These are phyloP conservation scores for Tetragonisca angustula DNA, from an alignment of 2,888 invertebrate genomes.

Conservation along the genomic window DNA sequence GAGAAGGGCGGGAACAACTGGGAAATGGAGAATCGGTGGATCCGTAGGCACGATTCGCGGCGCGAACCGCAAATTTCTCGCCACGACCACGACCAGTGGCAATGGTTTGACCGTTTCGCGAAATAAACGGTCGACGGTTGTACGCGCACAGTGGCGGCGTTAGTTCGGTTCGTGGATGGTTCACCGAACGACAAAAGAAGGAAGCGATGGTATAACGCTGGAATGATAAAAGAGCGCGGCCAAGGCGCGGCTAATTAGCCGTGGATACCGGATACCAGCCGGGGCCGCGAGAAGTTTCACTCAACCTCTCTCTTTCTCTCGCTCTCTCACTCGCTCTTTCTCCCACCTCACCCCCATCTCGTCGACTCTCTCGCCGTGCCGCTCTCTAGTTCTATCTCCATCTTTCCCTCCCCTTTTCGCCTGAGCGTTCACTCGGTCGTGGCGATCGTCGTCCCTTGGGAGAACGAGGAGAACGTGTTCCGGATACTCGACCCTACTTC, in stretches of 20 bases:
- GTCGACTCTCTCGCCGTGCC: not conserved
- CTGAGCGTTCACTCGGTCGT: slow-evolving; percentile 59
- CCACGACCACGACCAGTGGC: slow-evolving; percentile 2
- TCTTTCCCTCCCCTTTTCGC: slow-evolving; percentile 34
- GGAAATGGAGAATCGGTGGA: slow-evolving; percentile 16
- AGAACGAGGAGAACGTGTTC: slow-evolving; percentile 66
- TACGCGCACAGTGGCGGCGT: not conserved
- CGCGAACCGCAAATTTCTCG: slow-evolving; percentile 45
- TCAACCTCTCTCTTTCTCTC: slow-evolving; percentile 45
- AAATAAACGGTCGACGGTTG: not conserved
- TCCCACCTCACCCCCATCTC: not conserved
- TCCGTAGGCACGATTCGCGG: not conserved
- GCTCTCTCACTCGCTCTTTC: not conserved
- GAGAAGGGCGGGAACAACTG: too few species aligned
- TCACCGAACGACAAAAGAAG: slow-evolving; percentile 49
- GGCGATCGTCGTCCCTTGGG: slow-evolving; percentile 62
- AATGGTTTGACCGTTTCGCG: slow-evolving; percentile 31
- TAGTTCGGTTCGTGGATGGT: not conserved
- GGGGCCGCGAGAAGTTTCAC: slow-evolving; percentile 68
- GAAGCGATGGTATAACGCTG: slow-evolving; percentile 55
- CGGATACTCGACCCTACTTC: slow-evolving; percentile 65
- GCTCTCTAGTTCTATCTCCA: not conserved
- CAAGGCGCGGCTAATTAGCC: slow-evolving; percentile 69
- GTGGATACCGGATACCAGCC: slow-evolving; percentile 69
- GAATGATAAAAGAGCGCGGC: slow-evolving; percentile 63